Evolutionary conservation across 2,797 vertebrate species (phyloP).

Genomic region (Hippoglossus hippoglossus): DNA sequence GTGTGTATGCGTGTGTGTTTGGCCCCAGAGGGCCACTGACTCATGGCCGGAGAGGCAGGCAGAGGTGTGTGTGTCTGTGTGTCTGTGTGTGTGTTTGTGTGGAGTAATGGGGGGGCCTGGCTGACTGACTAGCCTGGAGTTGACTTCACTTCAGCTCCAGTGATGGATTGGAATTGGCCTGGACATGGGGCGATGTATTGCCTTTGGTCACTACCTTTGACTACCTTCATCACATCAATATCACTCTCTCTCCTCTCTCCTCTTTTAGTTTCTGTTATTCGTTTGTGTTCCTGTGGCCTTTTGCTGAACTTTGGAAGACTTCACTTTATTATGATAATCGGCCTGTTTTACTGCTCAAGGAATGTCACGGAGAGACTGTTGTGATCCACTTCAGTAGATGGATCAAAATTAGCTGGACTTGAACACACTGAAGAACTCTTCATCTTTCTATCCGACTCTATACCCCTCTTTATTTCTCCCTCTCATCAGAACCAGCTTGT

Average conservation of each 20-base stretch:
- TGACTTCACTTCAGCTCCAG: slow-evolving; percentile 80
- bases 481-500: slow-evolving; percentile 45
- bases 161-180: slow-evolving; percentile 82
- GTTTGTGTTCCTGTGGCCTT: slow-evolving; percentile 51
- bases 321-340: slow-evolving; percentile 59
- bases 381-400: slow-evolving; percentile 19
- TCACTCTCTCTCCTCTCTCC: slow-evolving; percentile 39
- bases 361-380: slow-evolving; percentile 15
- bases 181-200: slow-evolving; percentile 78
- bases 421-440: background rate
- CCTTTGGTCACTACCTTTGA: slow-evolving; percentile 87
- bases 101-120: slow-evolving; percentile 33
- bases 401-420: slow-evolving; percentile 11
- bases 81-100: slow-evolving; percentile 38
- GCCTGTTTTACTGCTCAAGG: slow-evolving; percentile 12
- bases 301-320: slow-evolving; percentile 66
- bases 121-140: slow-evolving; percentile 78
- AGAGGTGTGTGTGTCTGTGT: slow-evolving; percentile 62
- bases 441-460: background rate
- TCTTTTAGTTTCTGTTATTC: slow-evolving; percentile 46
- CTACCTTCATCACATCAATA: slow-evolving; percentile 80
- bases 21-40: slow-evolving; percentile 84
- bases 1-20: slow-evolving; percentile 47
- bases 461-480: background rate
- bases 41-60: slow-evolving; percentile 77